Conservation (phyloP, 2,888 invertebrate genomes). For the Synergus umbraculus region DNA sequence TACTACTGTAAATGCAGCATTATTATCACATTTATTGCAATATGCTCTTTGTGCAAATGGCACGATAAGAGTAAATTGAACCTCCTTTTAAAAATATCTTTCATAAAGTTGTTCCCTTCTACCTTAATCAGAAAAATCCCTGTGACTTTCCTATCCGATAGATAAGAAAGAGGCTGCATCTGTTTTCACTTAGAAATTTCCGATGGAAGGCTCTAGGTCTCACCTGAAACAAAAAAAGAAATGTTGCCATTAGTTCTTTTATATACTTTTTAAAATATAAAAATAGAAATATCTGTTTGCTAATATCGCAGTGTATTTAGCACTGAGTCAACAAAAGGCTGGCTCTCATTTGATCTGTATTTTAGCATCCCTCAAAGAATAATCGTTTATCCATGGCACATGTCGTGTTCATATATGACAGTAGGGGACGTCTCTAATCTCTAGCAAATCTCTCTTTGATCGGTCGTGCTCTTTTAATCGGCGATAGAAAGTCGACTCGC, state of each 20-base stretch:
- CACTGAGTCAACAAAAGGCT: conserved; percentile 2
- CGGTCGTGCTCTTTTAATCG: conserved; percentile 37
- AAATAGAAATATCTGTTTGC: background rate
- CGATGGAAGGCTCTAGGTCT: background rate
- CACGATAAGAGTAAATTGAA: background rate
- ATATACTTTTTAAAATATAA: background rate
- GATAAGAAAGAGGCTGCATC: background rate
- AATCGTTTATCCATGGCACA: conserved; percentile 34
- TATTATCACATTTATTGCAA: conserved; percentile 34
- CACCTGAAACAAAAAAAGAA: background rate
- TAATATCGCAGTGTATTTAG: background rate
- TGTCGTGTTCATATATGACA: conserved; percentile 33
- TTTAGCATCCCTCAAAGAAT: background rate
- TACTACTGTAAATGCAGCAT: conserved; percentile 26
- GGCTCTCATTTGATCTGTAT: background rate
- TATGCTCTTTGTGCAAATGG: conserved; percentile 32
- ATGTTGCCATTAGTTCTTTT: background rate
- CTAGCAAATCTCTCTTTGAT: conserved; percentile 37
- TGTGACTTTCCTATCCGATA: too few relatives aligned
- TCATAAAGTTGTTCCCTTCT: too few relatives aligned
- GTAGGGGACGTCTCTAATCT: conserved; percentile 19
- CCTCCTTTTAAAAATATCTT: background rate
- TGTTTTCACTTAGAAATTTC: background rate
- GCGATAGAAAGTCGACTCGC: conserved; percentile 19
- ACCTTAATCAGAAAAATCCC: too few relatives aligned